A percentile compares a stretch with the other conserved stretches of the same genome.
These are phyloP conservation scores for Listronotus oregonensis DNA, from an alignment of 1,140 invertebrate species.

Conservation along the genomic window DNA sequence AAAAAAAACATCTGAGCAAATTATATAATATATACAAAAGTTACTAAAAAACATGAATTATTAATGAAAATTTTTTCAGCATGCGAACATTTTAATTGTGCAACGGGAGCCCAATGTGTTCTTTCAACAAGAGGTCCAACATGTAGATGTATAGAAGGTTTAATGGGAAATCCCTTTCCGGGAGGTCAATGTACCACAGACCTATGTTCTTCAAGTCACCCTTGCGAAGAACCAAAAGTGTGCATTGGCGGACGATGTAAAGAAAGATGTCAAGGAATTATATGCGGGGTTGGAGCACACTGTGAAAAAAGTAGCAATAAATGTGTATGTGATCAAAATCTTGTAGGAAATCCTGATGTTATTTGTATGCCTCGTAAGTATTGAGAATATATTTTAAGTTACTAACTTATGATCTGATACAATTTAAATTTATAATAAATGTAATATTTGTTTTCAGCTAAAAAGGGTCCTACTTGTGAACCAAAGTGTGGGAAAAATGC, in stretches of 20 bases:
- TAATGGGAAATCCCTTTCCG: constrained; percentile 87
- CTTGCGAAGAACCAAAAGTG: constrained; percentile 77
- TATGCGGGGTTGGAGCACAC: constrained; percentile 81
- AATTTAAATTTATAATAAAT: neutral
- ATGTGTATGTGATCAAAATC: constrained; percentile 85
- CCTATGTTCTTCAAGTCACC: constrained; percentile 74
- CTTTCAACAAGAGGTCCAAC: constrained; percentile 83
- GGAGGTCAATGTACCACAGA: constrained; percentile 81
- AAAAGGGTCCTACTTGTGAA: constrained; percentile 75
- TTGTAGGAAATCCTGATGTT: constrained; percentile 85
- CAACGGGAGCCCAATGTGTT: constrained; percentile 82
- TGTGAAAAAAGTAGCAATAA: constrained; percentile 80
- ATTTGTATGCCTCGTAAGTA: constrained; percentile 90
- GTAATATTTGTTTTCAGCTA: constrained; percentile 63
- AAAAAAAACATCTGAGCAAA: too few species aligned
- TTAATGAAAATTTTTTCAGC: too few species aligned
- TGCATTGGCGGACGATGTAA: constrained; percentile 85
- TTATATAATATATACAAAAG: too few species aligned
- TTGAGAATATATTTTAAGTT: constrained; percentile 4
- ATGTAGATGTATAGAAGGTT: constrained; percentile 84
- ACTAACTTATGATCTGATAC: neutral
- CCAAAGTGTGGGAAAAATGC: constrained; percentile 82
- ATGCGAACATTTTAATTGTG: constrained; percentile 81
- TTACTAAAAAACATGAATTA: too few species aligned
- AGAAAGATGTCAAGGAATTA: constrained; percentile 79